Percentiles rank a stretch among this genome's conserved stretches.
Conservation (phyloP, 2,113 vertebrate species). For the Oreochromis spilurus region DNA sequence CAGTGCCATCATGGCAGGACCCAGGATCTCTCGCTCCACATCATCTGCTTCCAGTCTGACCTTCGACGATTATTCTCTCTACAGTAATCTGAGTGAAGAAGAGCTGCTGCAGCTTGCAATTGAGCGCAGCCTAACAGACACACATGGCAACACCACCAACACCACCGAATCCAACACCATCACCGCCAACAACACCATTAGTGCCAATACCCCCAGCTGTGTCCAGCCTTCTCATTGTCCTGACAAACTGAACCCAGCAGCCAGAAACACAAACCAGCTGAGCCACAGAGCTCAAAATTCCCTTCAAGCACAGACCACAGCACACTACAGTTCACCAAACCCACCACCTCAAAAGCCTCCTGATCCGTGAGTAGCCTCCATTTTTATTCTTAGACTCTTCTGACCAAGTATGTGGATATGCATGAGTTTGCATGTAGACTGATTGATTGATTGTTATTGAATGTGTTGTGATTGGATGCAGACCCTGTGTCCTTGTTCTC, state of each 20-base stretch:
- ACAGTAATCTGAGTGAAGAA: conserved; percentile 83
- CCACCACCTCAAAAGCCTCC: conserved; percentile 36
- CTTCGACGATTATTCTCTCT: conserved; percentile 86
- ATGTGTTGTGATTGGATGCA: not conserved
- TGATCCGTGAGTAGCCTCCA: conserved; percentile 36
- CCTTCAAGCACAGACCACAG: not conserved
- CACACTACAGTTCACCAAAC: conserved; percentile 49
- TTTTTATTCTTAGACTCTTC: not conserved
- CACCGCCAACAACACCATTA: not conserved
- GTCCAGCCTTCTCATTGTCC: not conserved
- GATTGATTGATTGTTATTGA: not conserved
- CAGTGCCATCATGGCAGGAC: conserved; percentile 39
- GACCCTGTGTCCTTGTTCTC: not conserved
- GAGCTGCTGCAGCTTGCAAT: conserved; percentile 91
- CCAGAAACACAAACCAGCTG: not conserved
- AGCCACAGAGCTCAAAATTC: not conserved
- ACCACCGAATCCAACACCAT: not conserved
- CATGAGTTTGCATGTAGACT: not conserved
- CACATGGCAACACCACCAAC: not conserved
- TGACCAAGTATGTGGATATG: not conserved
- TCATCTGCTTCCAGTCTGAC: conserved; percentile 28
- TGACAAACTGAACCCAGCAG: conserved; percentile 53
- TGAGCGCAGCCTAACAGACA: conserved; percentile 82
- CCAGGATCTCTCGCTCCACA: not conserved
- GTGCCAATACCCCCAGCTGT: not conserved